Base-by-base conservation (phyloP, 2,797 vertebrate genomes). In the Distichodus sexfasciatus region DNA sequence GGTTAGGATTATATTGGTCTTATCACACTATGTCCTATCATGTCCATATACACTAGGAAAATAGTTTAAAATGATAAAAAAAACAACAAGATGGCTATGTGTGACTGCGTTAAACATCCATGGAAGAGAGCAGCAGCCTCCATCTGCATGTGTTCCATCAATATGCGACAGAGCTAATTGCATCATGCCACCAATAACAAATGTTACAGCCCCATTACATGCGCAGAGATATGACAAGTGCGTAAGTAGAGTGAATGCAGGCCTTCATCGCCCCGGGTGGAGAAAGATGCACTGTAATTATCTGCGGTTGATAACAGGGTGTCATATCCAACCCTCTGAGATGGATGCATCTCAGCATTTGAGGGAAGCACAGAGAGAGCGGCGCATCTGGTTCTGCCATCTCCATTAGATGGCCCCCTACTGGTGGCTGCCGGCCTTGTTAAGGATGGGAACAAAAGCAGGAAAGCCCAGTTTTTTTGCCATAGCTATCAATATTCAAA, bases 131-230 rank as follows among this genome's bases (percentile, higher is more conserved):
- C 19, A 58, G 65, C 79, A 70, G 65, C 48, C 71, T 81, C 75
- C 73, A 80, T 84, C 82, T 77, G 81, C 66, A 67, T 43, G 64
- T 62, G 69, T 48, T 57, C 78, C 81, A 86, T 87, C 81, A 81
- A 84, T 84, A 83, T 66, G 72, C 68, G 83, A 86, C 80, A 51
- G 83, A 54, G 71, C 82, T 89, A 90, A 90, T 90, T 85, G 83
- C 82, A 82, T 77, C 50, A 76, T 82, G 85, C 84, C 87, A 82
- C 68, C 23, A 53, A 85, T 88, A 84, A 90, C 79, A 41, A 80
- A 89, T 88, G 83, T 74, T 71, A 35, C 38, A 77, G 67, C 67
- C 69, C 62, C 28, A 53, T 65, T 76, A 69, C 79, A 72, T 76
- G 76, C 78, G 75, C 81, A 82, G 76, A 80, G 71, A 71, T 75